Conservation (phyloP, 1,140 invertebrate genomes). For the Euglossa dilemma region DNA sequence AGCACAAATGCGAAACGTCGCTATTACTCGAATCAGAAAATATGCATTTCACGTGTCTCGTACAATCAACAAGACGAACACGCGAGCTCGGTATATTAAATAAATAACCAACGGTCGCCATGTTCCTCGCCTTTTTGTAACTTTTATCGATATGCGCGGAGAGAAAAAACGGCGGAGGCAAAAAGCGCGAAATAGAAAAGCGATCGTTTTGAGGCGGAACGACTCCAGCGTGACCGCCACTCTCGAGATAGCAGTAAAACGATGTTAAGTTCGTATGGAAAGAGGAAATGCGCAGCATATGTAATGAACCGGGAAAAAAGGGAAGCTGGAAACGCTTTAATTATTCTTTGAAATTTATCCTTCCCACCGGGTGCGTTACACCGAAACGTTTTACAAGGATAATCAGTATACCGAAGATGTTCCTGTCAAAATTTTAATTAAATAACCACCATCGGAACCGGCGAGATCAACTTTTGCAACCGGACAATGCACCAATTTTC, state of each 20-base stretch:
- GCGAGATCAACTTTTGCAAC: neutral
- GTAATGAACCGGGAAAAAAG: slow-evolving; percentile 44
- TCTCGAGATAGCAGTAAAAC: slow-evolving; percentile 22
- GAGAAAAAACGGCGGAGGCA: neutral
- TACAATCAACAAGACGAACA: neutral
- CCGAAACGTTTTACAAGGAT: neutral
- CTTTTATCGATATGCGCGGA: neutral
- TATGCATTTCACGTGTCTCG: neutral
- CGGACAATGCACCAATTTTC: too few species aligned
- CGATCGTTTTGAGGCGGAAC: slow-evolving; percentile 19
- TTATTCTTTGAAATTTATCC: slow-evolving; percentile 42
- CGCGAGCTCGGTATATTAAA: too few species aligned
- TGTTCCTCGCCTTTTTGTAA: neutral
- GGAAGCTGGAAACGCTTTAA: slow-evolving; percentile 3
- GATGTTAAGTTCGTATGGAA: slow-evolving; percentile 32
- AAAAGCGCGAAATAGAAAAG: neutral
- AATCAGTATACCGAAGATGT: slow-evolving; percentile 6
- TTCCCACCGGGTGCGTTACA: neutral
- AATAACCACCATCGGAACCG: neutral
- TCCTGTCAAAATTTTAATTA: slow-evolving; percentile 9
- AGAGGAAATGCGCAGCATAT: slow-evolving; percentile 35
- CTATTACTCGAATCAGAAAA: neutral
- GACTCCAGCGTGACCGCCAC: slow-evolving; percentile 7
- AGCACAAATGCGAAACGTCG: neutral
- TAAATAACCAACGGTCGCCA: neutral